Evolutionary conservation across 2,113 vertebrate species (phyloP), one percentile per base, ranked within the genome.

Genomic region (Cranoglanis bouderius): DNA sequence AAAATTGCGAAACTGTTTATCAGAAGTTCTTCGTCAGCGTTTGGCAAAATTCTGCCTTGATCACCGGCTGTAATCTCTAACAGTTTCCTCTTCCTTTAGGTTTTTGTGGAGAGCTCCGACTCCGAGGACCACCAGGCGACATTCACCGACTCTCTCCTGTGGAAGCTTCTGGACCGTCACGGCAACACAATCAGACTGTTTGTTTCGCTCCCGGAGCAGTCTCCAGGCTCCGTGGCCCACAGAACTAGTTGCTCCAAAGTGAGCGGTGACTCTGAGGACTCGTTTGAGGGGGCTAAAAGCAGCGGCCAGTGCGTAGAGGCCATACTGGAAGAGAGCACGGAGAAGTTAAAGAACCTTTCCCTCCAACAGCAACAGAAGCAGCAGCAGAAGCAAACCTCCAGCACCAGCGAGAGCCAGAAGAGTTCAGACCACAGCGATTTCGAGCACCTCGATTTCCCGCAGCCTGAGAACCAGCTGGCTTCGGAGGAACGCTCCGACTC

Each of bases 21-120:
- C 18, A 24, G 6, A 14, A n/a, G 14, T 29, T 82, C 35, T 80
- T 53, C 14, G 24, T 81, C 21, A 13, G 4, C 51, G 10, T 59
- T 75, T 70, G n/a, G 43, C 29, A 32, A 29, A 32, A 19, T 19
- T 53, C 29, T 75, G 67, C 78, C 29, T 85, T 61, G 1, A 40
- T 13, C 9, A 16, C 21, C 5, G 9, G 14, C 5, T 21, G 6
- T 67, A 77, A 4, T 78, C 19, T 46, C 55, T 86, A 53, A 46
- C 19, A 3, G 13, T 40, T 29, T 75, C 5, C 6, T n/a, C 3
- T 85, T 78, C 86, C 59, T n/a, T 89, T 92, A 99, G 98, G 97
- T 99, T 86, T 99, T 99, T 91, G 94, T 99, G 59, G 98, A 99
- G 93, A 99, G 98, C 94, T 99, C 98, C 0, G 97, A 98, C 90